These are phyloP conservation scores for Aphis craccivora DNA, from an alignment of 1,140 invertebrate species.

Conservation along the genomic window DNA sequence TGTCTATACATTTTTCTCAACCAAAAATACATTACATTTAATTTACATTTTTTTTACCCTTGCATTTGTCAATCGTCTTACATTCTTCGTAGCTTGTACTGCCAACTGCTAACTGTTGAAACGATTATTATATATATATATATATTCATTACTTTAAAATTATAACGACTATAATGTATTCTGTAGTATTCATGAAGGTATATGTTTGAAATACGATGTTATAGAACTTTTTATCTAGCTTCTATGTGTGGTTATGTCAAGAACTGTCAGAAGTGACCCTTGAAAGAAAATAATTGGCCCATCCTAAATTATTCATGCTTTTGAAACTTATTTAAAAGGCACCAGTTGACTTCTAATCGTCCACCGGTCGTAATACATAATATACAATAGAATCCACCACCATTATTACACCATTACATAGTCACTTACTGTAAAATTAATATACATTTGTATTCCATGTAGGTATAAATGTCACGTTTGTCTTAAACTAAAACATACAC, in stretches of 20 bases:
- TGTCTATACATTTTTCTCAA: too few species aligned
- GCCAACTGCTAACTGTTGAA: background rate
- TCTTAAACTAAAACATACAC: background rate
- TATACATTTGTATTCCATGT: background rate
- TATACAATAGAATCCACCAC: background rate
- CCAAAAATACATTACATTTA: too few species aligned
- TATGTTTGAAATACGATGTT: background rate
- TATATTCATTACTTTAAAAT: background rate
- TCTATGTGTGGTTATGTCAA: background rate
- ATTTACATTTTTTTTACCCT: too few species aligned
- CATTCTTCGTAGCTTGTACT: background rate
- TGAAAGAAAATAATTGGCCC: background rate
- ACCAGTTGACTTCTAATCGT: background rate
- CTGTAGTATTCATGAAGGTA: background rate
- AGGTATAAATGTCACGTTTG: background rate
- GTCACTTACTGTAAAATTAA: background rate
- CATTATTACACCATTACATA: background rate
- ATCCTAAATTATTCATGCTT: background rate
- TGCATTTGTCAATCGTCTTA: background rate
- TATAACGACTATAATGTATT: background rate
- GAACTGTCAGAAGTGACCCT: background rate
- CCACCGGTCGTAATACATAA: too few species aligned
- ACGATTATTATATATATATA: background rate
- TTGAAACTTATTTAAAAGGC: background rate
- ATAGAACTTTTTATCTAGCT: background rate